Percentiles rank a stretch among this genome's conserved stretches.
Conservation (phyloP, 2,888 invertebrate genomes). For the Chrysopilus asiliformis region DNA sequence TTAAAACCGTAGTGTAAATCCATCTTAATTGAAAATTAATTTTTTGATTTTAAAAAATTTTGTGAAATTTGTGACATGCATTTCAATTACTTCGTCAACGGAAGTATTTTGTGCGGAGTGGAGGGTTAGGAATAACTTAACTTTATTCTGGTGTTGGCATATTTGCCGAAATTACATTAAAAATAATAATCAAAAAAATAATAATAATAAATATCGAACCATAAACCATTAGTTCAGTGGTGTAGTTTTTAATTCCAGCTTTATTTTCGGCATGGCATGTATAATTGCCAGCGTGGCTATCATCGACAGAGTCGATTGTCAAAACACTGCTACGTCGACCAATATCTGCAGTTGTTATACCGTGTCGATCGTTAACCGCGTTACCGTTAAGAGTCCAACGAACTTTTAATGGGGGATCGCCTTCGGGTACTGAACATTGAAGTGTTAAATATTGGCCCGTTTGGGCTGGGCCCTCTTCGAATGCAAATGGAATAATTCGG, state of each 20-base stretch:
- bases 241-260: slow-evolving; percentile 54
- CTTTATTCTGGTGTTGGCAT: too few relatives aligned
- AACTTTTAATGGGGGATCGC: slow-evolving; percentile 66
- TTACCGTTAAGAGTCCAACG: slow-evolving; percentile 54
- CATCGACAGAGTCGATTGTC: slow-evolving; percentile 48
- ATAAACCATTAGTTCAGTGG: slow-evolving; percentile 56
- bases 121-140: not conserved
- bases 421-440: slow-evolving; percentile 58
- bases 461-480: slow-evolving; percentile 60
- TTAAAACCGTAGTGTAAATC: too few relatives aligned
- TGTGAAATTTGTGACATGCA: too few relatives aligned
- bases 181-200: too few relatives aligned
- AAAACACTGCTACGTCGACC: slow-evolving; percentile 45
- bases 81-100: slow-evolving; percentile 9
- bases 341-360: slow-evolving; percentile 40
- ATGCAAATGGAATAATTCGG: slow-evolving; percentile 67
- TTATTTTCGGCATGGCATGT: slow-evolving; percentile 60
- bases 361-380: slow-evolving; percentile 42
- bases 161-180: too few relatives aligned
- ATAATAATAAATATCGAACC: slow-evolving; percentile 44
- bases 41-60: too few relatives aligned
- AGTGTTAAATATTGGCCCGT: slow-evolving; percentile 54
- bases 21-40: too few relatives aligned
- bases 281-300: slow-evolving; percentile 59
- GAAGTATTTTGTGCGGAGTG: slow-evolving; percentile 7